Conservation (phyloP, 1,140 invertebrate genomes). For the Caenorhabditis briggsae region DNA sequence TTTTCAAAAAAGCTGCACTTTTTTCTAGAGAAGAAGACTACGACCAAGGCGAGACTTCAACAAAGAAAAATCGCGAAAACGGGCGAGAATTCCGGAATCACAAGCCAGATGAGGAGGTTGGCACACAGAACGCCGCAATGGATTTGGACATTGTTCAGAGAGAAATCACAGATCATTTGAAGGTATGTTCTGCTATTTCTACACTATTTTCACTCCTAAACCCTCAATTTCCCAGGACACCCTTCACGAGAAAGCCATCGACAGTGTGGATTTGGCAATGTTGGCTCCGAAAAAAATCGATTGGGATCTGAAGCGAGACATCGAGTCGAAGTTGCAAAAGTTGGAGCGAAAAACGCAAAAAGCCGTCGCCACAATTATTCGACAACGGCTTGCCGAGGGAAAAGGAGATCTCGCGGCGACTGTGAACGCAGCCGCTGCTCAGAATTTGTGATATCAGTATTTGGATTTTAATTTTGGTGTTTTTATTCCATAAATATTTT, state of each 20-base stretch:
- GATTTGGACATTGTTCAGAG: constrained; percentile 47
- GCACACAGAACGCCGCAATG: not conserved
- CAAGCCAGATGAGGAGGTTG: constrained; percentile 47
- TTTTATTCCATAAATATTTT: too few relatives aligned
- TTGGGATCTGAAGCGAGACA: constrained; percentile 62
- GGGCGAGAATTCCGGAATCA: constrained; percentile 47
- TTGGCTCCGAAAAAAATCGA: constrained; percentile 63
- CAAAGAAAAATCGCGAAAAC: constrained; percentile 44
- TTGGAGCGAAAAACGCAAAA: constrained; percentile 57
- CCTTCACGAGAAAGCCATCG: constrained; percentile 53
- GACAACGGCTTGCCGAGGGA: constrained; percentile 58
- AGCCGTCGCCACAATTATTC: constrained; percentile 57
- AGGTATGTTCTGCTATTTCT: not conserved
- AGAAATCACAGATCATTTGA: constrained; percentile 58
- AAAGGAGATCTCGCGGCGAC: constrained; percentile 56
- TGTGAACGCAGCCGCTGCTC: constrained; percentile 42
- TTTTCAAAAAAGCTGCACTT: not conserved
- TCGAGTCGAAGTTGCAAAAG: constrained; percentile 56
- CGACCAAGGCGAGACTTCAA: constrained; percentile 35
- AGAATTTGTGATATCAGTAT: constrained; percentile 17
- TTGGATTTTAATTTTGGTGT: too few relatives aligned
- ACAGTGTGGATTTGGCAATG: constrained; percentile 52
- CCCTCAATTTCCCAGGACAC: constrained; percentile 9
- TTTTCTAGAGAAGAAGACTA: constrained; percentile 63
- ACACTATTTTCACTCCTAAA: not conserved